Percentiles rank a stretch among this genome's conserved stretches.
Evolutionary conservation across 2,113 vertebrate genomes (phyloP).

Genomic region (Hydrochoerus hydrochaeris): DNA sequence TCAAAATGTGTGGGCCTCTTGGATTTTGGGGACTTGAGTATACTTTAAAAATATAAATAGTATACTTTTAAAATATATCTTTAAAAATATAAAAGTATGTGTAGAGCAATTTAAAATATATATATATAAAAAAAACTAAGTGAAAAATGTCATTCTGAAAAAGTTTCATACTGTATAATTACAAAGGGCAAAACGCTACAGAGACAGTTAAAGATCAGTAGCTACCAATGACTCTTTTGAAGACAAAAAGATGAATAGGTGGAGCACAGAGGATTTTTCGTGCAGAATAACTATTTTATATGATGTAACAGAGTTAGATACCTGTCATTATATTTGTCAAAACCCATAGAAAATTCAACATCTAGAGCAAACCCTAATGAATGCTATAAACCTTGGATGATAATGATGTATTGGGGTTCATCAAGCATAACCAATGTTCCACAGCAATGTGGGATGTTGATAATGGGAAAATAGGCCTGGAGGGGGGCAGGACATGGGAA

Average conservation of each 20-base stretch:
- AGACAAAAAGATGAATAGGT: not conserved
- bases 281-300: not conserved
- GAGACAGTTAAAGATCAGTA: not conserved
- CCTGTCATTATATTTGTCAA: not conserved
- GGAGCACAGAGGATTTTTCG: not conserved
- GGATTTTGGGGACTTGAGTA: not conserved
- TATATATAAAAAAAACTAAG: not conserved
- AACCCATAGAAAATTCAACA: not conserved
- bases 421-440: not conserved
- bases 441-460: not conserved
- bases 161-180: not conserved
- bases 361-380: not conserved
- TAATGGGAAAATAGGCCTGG: not conserved
- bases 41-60: not conserved
- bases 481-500: not conserved
- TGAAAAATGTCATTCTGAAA: not conserved
- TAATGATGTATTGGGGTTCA: not conserved
- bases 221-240: not conserved
- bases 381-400: not conserved
- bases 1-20: not conserved
- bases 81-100: not conserved
- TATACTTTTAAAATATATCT: no score
- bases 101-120: not conserved
- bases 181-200: not conserved
- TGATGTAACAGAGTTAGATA: not conserved